Base-by-base conservation (phyloP, 1,140 invertebrate genomes). In the Carposina sasakii region DNA sequence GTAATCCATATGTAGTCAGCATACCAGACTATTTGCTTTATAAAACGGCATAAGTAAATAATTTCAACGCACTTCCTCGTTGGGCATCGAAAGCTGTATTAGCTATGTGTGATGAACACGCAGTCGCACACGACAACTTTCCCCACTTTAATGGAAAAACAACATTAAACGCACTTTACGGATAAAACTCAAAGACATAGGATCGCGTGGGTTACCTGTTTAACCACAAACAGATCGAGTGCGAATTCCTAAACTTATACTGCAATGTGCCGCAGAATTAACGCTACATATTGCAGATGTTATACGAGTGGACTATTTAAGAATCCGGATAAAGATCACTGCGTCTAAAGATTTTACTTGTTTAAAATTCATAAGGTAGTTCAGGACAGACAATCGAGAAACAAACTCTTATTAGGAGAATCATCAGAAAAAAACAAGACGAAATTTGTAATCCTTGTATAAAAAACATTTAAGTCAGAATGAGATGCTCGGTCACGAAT, bases 81-180 rank as follows among this genome's bases (percentile, higher is more conserved):
- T 66, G 58, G 67, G 58, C 63, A 77, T 76, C 67, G 75, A 77
- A 81, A 81, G 76, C 69, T 60, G 72, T 71, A 70, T 71, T 69
- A 71, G 65, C 63, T 66, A 66, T 62, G 63, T 72, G 67, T 70
- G 73, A 76, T 73, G 67, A 63, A 69, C 71, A 73, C 57, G 61
- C 61, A 54, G 56, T 45, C 42, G 57, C 55, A 71, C 60, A 66
- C 67, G 64, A 65, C 54, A 67, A 77, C 76, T 81, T 81, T 81
- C 71, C 63, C 68, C 71, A 70, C 65, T 65, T 63, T 71, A 73
- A 72, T 65, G 71, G 71, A 73, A 78, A 75, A 76, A 75, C 67
- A 60, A 49, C 74, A 68, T 77, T 72, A 74, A 62, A 62, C 45
- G 52, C 37, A 69, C 51, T 57, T 62, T 70, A 71, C 61, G 59